These are phyloP conservation scores for Muraenolepis orangiensis DNA, from an alignment of 2,797 vertebrate genomes.

Conservation along the genomic window DNA sequence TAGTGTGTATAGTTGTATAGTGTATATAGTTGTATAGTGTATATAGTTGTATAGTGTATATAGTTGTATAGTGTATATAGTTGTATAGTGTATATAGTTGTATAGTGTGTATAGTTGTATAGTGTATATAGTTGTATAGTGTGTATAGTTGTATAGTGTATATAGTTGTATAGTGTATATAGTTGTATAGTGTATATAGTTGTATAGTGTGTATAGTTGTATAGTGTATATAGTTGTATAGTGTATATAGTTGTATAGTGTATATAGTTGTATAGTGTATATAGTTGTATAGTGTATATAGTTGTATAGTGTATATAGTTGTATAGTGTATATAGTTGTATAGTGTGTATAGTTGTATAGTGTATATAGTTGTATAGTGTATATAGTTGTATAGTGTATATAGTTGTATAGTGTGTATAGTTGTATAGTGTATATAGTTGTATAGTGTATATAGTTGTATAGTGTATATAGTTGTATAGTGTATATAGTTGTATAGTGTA, in stretches of 20 bases:
- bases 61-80: not conserved
- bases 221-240: too few species aligned
- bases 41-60: not conserved
- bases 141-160: not conserved
- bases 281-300: not conserved
- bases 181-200: not conserved
- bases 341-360: not conserved
- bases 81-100: not conserved
- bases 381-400: not conserved
- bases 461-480: not conserved
- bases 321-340: not conserved
- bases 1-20: not conserved
- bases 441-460: not conserved
- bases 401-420: not conserved
- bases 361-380: not conserved
- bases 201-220: not conserved
- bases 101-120: not conserved
- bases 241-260: not conserved
- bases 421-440: not conserved
- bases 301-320: not conserved
- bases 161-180: not conserved
- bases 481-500: not conserved
- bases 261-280: not conserved
- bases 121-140: not conserved
- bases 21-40: not conserved